Base-by-base conservation (phyloP, 2,113 vertebrate species). In the Paraplagusia blochii region DNA sequence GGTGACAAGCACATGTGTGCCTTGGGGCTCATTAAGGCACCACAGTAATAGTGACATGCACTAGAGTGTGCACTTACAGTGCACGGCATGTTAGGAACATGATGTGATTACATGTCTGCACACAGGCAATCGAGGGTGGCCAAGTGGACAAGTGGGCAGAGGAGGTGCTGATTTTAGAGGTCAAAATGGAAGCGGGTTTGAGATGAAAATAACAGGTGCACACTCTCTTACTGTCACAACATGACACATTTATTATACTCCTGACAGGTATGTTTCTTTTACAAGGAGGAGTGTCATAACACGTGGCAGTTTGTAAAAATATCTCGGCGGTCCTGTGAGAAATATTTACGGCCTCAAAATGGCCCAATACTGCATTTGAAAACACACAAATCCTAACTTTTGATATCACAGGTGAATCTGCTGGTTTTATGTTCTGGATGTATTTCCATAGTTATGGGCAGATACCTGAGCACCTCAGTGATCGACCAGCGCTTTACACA, bases 191-290 rank as follows among this genome's bases (percentile, higher is more conserved):
- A 57, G 58, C 55, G 8, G 16, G 53, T 36, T 58, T 33, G 57
- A 7, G 13, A 72, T 11, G 16, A 39, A 12, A 53, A 53, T 18
- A 56, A 63, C 58, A 60, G 50, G 53, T 57, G 52, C 36, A 50
- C 15, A 49, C 11, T 8, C 48, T 52, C 57, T 65, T 52, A 54
- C 50, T 48, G 47, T 60, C 12, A n/a, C 17, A 46, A 17, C 51
- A 39, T 53, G 45, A 63, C 54, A 53, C 44, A 19, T 64, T 56
- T 58, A 68, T 19, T 14, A 35, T 53, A 53, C 44, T 56, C 34
- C 45, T 51, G 63, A 49, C 15, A 29, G 29, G 11, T 17, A 15
- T n/a, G 4, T 9, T 36, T 44, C 16, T 57, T 63, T 63, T 19
- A 36, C 22, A 7, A 14, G 16, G 14, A 46, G 18, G 36, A 18